A percentile compares a stretch with the other conserved stretches of the same genome.
These are phyloP conservation scores for Diplolepis rosae DNA, from an alignment of 2,888 invertebrate species.

Conservation along the genomic window DNA sequence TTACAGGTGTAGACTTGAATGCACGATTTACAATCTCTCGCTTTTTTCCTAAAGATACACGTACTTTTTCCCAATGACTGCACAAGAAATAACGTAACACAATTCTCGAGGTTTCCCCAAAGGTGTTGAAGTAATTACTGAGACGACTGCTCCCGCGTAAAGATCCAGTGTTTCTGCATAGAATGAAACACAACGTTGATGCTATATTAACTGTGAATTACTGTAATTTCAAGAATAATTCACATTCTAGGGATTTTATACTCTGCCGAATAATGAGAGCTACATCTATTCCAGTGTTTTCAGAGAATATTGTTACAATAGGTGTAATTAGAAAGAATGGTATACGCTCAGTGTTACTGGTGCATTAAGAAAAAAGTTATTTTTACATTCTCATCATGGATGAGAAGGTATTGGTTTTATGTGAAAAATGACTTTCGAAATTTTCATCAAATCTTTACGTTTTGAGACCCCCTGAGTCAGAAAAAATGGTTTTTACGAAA, in stretches of 20 bases:
- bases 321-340: conserved; percentile 18
- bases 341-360: neutral
- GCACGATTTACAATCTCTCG: neutral
- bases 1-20: too few species aligned
- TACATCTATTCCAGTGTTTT: conserved; percentile 28
- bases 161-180: conserved; percentile 22
- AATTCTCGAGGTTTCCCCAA: conserved; percentile 6
- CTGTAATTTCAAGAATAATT: conserved; percentile 29
- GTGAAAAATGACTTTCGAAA: too few species aligned
- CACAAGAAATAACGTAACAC: conserved; percentile 4
- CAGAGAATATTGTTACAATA: conserved; percentile 25
- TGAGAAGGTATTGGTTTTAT: too few species aligned
- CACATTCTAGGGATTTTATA: conserved; percentile 21
- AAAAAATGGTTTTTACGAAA: too few species aligned
- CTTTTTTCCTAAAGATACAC: neutral
- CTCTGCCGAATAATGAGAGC: conserved; percentile 20
- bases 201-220: conserved; percentile 24
- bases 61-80: neutral
- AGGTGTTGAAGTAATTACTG: conserved; percentile 27
- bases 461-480: too few species aligned
- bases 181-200: conserved; percentile 17
- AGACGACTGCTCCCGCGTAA: conserved; percentile 11
- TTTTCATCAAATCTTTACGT: too few species aligned
- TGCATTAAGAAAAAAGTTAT: neutral
- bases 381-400: too few species aligned